Base-by-base conservation (phyloP, 2,888 invertebrate genomes). In the Fragum whitleyi region DNA sequence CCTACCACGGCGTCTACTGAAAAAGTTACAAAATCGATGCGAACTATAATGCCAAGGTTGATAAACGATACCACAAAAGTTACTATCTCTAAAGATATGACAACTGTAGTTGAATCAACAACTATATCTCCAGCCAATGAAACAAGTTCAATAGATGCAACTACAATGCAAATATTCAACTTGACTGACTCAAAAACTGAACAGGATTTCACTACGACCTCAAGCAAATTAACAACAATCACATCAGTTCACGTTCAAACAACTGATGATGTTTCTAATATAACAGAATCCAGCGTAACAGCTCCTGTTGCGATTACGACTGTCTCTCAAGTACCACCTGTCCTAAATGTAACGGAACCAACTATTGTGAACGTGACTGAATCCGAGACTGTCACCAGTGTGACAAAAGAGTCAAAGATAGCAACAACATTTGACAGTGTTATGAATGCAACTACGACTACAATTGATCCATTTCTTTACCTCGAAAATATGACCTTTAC, bases 401-500 rank as follows among this genome's bases (percentile, higher is more conserved):
- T 47, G 2, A 47, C 47, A 47, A 47, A 47, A 3, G 16, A 47
- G 14, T 14, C n/a, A 9, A 47, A 47, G 47, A 14, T 47, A 2
- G 14, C 47, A n/a, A 47, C 47, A 47, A n/a, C n/a, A 3, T 19
- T n/a, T 47, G 47, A 14, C 3, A 36, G 5, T 47, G 14, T 47
- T 19, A 47, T 26, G 7, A 26, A 42, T 39, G 26, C 51, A 53
- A 69, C 73, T 36, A 62, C 61, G 0, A 23, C 61, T 3, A 69
- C 69, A 14, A 69, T 42, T 14, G 42, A 65, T n/a, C 39, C 26
- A 9, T 42, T 42, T 23, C 7, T 21, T 23, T 36, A 42, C 11
- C 23, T 42, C 42, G 65, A 65, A 16, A 65, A 65, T 19, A 21
- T 65, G n/a, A 65, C 65, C 9, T 42, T 65, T 21, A 21, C 23